Evolutionary conservation across 2,888 invertebrate species (phyloP).

Genomic region (Mantis religiosa): DNA sequence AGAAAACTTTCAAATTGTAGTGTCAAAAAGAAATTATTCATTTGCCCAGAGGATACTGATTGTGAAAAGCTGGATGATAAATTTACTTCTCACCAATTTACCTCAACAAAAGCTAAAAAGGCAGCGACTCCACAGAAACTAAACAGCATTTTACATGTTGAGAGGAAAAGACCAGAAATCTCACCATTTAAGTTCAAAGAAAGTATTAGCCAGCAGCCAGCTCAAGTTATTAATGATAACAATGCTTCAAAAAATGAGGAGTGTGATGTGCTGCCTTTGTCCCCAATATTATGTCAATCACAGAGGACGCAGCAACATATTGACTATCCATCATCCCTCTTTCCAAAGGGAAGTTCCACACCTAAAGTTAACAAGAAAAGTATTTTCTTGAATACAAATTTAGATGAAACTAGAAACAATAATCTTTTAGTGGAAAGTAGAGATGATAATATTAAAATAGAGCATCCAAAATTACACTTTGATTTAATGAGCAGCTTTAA

Average conservation of each 20-base stretch:
- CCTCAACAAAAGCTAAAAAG: neutral
- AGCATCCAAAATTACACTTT: neutral
- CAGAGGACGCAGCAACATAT: neutral
- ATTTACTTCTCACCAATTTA: neutral
- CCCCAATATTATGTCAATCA: neutral
- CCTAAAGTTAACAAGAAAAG: constrained; percentile 1
- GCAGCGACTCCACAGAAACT: neutral
- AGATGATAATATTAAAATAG: neutral
- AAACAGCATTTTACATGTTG: neutral
- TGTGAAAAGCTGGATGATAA: neutral
- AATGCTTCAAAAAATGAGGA: neutral
- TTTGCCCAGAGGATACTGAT: neutral
- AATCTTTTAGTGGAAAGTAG: neutral
- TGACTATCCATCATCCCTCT: neutral
- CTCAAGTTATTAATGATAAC: neutral
- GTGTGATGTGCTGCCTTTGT: neutral
- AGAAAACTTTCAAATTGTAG: neutral
- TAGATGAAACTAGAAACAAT: neutral
- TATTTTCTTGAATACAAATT: neutral
- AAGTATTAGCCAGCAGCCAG: neutral
- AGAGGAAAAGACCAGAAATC: neutral
- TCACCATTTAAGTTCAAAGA: neutral
- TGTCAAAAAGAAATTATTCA: neutral
- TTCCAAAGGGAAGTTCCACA: neutral
- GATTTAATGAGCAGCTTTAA: neutral